Base-by-base conservation (phyloP, 2,113 vertebrate species). In the Albula glossodonta region DNA sequence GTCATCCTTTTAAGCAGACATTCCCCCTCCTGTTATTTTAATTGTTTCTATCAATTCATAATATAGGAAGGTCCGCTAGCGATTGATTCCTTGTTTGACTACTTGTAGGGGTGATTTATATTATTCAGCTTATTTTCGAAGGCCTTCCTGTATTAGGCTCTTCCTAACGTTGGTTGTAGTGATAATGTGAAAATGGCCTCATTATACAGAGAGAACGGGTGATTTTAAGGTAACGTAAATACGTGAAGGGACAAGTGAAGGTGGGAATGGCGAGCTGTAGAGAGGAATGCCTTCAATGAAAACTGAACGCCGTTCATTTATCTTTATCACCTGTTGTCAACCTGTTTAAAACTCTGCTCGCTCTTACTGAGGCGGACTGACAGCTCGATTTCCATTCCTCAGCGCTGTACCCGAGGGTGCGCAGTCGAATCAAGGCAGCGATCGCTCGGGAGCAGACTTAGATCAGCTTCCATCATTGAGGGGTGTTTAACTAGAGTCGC, bases 401-500 rank as follows among this genome's bases (percentile, higher is more conserved):
- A 0, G 51, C 70, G 81, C 85, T 51, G 19, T 12, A 74, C 17
- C 79, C 56, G 2, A 15, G 81, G 53, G 80, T 52, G 57, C 15
- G 25, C 8, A 78, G n/a, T 13, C 22, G 17, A 51, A 50, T 13
- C 15, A 15, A 56, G 51, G 70, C 13, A 82, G 81, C 17, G 19
- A 77, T n/a, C n/a, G 85, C 60, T 82, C 31, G 49, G 74, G 60
- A 83, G 82, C 52, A 25, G 10, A 51, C 80, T 12, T 66, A 25
- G 81, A 86, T 86, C 85, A 77, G 74, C 53, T 78, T 10, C 25
- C 81, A 82, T 86, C 52, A 83, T 83, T 41, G 66, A 13, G 17
- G 17, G 60, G 25, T 50, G 85, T 52, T 78, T 48, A 82, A 82
- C 53, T 13, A 49, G 51, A 49, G 60, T 52, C 31, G 60, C 6